phyloP scores from a whole-genome alignment of 2,797 vertebrate genomes.

The Lateolabrax maculatus region DNA sequence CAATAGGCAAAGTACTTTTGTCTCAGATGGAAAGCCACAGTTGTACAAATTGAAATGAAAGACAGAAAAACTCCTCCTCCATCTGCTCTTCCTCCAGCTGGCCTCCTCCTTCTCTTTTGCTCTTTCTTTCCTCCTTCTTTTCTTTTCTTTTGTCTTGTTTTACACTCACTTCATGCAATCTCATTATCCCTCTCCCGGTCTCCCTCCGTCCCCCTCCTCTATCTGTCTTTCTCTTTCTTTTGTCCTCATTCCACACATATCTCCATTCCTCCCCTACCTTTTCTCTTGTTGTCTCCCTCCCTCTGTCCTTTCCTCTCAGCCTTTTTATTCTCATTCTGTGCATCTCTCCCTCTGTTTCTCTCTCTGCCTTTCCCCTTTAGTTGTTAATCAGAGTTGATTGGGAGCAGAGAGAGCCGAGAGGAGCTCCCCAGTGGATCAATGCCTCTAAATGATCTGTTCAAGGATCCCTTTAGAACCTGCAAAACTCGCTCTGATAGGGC shows the following conservation, averaged over 20 bases:
- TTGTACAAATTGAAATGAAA: constrained; percentile 66
- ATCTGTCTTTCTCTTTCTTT: constrained; percentile 42
- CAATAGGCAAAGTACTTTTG: constrained; percentile 68
- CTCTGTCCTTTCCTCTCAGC: constrained; percentile 43
- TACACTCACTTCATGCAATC: constrained; percentile 41
- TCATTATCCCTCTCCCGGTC: constrained; percentile 58
- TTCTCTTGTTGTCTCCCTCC: constrained; percentile 28
- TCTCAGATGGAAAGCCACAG: constrained; percentile 64
- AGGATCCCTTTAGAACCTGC: constrained; percentile 81
- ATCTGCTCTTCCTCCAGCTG: constrained; percentile 66
- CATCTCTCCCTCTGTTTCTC: constrained; percentile 65
- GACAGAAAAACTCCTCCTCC: constrained; percentile 60
- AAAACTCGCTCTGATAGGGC: constrained; percentile 78
- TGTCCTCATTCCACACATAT: constrained; percentile 47
- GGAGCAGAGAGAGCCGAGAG: constrained; percentile 76
- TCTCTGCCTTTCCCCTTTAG: constrained; percentile 62
- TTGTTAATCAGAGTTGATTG: constrained; percentile 84
- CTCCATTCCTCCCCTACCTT: constrained; percentile 36
- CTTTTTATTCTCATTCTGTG: constrained; percentile 67
- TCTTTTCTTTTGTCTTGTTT: constrained; percentile 35
- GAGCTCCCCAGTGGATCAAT: constrained; percentile 84
- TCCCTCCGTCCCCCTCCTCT: constrained; percentile 19
- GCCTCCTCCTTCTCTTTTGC: constrained; percentile 47
- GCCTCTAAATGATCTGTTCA: constrained; percentile 84
- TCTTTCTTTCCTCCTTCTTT: constrained; percentile 23